A percentile compares a stretch with the other conserved stretches of the same genome.
phyloP scores from a whole-genome alignment of 2,113 vertebrate species.

The Podocnemis expansa region DNA sequence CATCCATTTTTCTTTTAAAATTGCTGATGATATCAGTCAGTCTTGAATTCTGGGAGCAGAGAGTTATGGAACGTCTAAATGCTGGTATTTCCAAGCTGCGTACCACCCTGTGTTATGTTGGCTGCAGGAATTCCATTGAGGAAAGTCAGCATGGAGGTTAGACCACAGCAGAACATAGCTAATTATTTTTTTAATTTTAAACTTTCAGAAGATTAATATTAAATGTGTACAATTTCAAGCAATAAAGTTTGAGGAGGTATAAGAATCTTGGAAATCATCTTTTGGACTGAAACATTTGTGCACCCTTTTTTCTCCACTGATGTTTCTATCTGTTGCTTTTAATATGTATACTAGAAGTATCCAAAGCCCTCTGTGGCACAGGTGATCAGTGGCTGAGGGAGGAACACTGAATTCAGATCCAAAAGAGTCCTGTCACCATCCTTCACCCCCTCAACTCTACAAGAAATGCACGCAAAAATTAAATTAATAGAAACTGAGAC shows the following conservation, averaged over 20 bases:
- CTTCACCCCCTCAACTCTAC: no score
- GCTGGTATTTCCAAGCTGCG: not conserved
- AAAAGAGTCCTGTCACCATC: no score
- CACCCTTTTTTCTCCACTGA: not conserved
- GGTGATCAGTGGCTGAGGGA: not conserved
- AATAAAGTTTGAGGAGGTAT: not conserved
- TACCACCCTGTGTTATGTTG: not conserved
- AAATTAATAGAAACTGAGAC: no score
- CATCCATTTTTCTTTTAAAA: not conserved
- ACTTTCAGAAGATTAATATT: not conserved
- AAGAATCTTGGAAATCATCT: not conserved
- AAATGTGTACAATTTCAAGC: not conserved
- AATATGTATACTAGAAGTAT: not conserved
- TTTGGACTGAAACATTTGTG: not conserved
- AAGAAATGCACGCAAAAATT: no score
- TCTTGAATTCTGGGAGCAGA: not conserved
- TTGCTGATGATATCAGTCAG: not conserved
- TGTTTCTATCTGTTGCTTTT: not conserved
- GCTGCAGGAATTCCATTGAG: not conserved
- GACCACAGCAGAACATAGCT: not conserved
- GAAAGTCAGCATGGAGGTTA: not conserved
- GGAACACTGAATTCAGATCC: not conserved
- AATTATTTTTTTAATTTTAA: not conserved
- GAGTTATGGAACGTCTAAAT: not conserved
- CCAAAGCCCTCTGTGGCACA: not conserved